phyloP scores from a whole-genome alignment of 2,888 invertebrate species.

The Drosophila suboccidentalis region DNA sequence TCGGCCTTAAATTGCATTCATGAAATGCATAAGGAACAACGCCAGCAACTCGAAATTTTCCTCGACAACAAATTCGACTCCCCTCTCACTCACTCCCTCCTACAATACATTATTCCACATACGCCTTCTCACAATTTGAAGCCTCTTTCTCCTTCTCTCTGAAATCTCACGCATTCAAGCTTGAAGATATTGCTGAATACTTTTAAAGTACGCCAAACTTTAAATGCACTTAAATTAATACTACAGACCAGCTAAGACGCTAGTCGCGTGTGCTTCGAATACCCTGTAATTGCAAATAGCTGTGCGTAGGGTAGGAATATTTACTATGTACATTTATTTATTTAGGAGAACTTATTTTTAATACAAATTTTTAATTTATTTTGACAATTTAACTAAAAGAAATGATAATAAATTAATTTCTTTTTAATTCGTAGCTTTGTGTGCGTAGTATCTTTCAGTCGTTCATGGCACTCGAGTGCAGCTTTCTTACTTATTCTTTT shows the following conservation, averaged over 20 bases:
- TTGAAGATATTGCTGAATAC: constrained; percentile 33
- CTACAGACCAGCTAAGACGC: constrained; percentile 17
- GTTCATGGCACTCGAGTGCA: neutral
- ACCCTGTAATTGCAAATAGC: neutral
- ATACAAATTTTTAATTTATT: no score
- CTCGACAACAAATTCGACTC: constrained; percentile 16
- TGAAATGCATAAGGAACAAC: constrained; percentile 60
- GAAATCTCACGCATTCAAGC: constrained; percentile 12
- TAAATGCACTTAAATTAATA: constrained; percentile 42
- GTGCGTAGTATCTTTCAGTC: constrained; percentile 3
- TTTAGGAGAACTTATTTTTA: no score
- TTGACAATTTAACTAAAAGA: no score
- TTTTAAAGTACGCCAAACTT: constrained; percentile 34
- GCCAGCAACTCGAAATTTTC: constrained; percentile 17
- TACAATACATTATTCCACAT: neutral
- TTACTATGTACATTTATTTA: no score
- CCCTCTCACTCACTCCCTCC: neutral
- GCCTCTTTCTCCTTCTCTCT: neutral
- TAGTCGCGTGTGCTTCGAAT: constrained; percentile 25
- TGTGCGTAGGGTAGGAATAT: neutral
- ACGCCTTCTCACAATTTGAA: neutral
- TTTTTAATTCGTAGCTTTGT: neutral
- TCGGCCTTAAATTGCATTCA: constrained; percentile 66
- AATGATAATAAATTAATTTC: no score
- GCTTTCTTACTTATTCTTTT: constrained; percentile 18